Evolutionary conservation across 1,140 invertebrate genomes (phyloP).

Genomic region (Holcopasites calliopsidis): DNA sequence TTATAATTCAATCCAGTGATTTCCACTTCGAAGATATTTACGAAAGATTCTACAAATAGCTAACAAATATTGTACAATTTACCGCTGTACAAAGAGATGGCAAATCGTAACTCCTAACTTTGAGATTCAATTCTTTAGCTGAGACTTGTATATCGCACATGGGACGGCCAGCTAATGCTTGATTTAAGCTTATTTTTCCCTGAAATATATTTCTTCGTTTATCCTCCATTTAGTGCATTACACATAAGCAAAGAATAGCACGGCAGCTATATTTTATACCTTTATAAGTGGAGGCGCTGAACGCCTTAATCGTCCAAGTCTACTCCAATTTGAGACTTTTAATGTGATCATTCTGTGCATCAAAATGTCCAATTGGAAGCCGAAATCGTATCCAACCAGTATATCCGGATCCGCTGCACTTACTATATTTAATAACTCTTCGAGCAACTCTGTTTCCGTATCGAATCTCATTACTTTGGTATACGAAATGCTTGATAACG

Average conservation of each 20-base stretch:
- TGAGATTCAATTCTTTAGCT: slow-evolving; percentile 93
- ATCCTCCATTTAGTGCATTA: neutral
- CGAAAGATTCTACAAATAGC: neutral
- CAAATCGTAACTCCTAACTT: slow-evolving; percentile 94
- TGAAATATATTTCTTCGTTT: slow-evolving; percentile 62
- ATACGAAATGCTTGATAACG: slow-evolving; percentile 83
- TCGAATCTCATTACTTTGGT: slow-evolving; percentile 91
- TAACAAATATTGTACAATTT: slow-evolving; percentile 56
- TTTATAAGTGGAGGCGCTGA: slow-evolving; percentile 72
- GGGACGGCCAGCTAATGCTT: slow-evolving; percentile 88
- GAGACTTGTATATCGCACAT: slow-evolving; percentile 96
- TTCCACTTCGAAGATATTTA: neutral
- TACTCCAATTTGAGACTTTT: slow-evolving; percentile 93
- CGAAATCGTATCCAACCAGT: slow-evolving; percentile 94
- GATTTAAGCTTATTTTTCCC: slow-evolving; percentile 78
- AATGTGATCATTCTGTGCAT: slow-evolving; percentile 89
- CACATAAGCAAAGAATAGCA: too few species aligned
- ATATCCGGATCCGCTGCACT: slow-evolving; percentile 95
- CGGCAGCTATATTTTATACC: slow-evolving; percentile 46
- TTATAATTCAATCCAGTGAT: slow-evolving; percentile 1
- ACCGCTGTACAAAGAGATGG: slow-evolving; percentile 88
- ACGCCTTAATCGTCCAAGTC: slow-evolving; percentile 91
- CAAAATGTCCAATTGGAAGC: slow-evolving; percentile 93
- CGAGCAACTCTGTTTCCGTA: slow-evolving; percentile 91
- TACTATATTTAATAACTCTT: slow-evolving; percentile 91